Evolutionary conservation across 2,888 invertebrate genomes (phyloP).

Genomic region (Tetrapedia diversipes): DNA sequence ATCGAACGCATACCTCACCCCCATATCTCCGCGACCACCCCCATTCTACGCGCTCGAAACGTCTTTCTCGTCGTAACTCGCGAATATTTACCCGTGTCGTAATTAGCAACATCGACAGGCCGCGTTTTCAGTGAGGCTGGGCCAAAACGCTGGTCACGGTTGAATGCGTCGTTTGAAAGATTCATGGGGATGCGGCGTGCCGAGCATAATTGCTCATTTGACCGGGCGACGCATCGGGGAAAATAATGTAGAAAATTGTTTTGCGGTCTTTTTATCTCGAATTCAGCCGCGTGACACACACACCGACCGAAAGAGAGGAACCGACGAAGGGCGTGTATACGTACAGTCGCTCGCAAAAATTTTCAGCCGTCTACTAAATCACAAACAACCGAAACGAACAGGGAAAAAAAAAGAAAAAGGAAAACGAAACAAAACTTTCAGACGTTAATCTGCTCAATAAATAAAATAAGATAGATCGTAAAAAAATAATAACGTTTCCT

Average conservation of each 20-base stretch:
- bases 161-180: slow-evolving; percentile 52
- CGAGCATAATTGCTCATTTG: slow-evolving; percentile 71
- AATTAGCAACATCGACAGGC: slow-evolving; percentile 33
- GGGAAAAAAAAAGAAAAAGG: no score
- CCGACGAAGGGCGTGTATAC: not conserved
- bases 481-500: no score
- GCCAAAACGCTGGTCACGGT: slow-evolving; percentile 16
- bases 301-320: not conserved
- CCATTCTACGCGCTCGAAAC: no score
- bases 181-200: slow-evolving; percentile 59
- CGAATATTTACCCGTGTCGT: slow-evolving; percentile 30
- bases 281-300: slow-evolving; percentile 64
- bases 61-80: no score
- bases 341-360: no score
- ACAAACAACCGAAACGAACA: no score
- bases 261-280: slow-evolving; percentile 79
- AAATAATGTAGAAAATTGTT: slow-evolving; percentile 78
- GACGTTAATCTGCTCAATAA: no score
- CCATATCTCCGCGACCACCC: no score
- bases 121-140: slow-evolving; percentile 34
- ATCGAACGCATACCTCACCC: no score
- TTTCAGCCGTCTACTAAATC: no score
- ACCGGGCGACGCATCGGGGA: slow-evolving; percentile 64
- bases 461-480: no score
- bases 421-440: no score